phyloP scores from a whole-genome alignment of 2,113 vertebrate species.

The Macroglossus sobrinus region DNA sequence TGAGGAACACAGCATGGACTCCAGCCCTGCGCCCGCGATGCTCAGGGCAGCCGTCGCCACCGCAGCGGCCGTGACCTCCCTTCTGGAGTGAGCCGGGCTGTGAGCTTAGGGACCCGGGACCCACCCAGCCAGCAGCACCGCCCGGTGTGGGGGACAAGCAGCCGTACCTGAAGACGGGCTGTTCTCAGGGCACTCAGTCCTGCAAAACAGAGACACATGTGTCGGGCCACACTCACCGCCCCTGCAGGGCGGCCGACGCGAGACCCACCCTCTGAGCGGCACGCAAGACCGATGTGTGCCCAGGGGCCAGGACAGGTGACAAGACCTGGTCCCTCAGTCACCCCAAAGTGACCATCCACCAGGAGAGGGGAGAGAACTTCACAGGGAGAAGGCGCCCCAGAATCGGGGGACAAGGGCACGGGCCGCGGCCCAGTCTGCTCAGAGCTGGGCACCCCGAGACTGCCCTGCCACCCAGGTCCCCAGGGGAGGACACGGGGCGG shows the following conservation, averaged over 20 bases:
- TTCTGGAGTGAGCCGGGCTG: no score
- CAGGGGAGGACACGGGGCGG: no score
- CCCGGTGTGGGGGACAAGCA: no score
- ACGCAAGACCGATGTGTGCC: not conserved
- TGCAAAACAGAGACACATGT: no score
- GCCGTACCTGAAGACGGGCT: no score
- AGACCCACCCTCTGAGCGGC: no score
- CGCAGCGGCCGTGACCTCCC: not conserved
- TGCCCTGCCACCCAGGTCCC: no score
- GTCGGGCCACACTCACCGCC: no score
- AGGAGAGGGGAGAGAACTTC: not conserved
- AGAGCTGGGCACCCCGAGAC: no score
- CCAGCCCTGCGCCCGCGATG: no score
- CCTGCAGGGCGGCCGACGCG: no score
- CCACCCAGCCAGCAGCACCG: not conserved
- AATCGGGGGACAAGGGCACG: accelerated
- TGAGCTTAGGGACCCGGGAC: not conserved
- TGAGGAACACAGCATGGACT: not conserved
- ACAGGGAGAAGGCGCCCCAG: not conserved
- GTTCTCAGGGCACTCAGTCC: no score
- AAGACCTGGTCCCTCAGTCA: not conserved
- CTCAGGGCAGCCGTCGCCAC: not conserved
- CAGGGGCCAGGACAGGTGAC: not conserved
- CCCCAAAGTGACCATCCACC: not conserved
- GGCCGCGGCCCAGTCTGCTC: not conserved